A percentile compares a stretch with the other conserved stretches of the same genome.
Conservation (phyloP, 2,797 vertebrate genomes). For the Sylvia borin region DNA sequence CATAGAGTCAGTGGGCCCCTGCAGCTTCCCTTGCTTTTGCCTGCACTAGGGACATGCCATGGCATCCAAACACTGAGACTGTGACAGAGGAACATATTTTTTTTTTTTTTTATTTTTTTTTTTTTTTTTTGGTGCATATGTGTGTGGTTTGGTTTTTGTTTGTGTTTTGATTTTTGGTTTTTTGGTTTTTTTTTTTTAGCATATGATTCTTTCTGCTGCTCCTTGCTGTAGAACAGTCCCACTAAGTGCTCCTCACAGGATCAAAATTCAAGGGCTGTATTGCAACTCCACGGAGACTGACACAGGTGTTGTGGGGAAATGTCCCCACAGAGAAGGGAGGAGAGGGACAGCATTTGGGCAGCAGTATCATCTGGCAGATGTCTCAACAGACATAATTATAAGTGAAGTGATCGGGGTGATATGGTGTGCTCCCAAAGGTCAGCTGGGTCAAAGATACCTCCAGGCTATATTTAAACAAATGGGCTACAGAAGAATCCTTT, state of each 20-base stretch:
- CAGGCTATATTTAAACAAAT: background rate
- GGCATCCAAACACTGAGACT: no score
- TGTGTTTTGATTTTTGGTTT: background rate
- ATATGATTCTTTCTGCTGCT: background rate
- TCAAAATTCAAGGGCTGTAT: no score
- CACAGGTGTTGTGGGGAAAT: background rate
- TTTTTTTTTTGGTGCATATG: background rate
- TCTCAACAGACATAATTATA: background rate
- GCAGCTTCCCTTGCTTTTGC: fast-evolving
- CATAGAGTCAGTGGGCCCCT: fast-evolving
- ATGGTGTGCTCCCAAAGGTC: background rate
- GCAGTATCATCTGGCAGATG: background rate
- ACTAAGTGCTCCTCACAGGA: fast-evolving
- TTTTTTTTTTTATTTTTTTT: no score
- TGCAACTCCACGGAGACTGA: fast-evolving
- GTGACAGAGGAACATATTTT: background rate
- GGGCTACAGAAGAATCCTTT: background rate
- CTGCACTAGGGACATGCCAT: fast-evolving
- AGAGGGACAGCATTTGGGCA: background rate
- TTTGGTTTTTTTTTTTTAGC: background rate
- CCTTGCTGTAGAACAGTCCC: background rate
- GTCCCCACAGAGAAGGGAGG: fast-evolving
- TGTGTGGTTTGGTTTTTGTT: background rate
- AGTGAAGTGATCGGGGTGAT: background rate
- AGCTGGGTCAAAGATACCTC: background rate